Evolutionary conservation across 2,113 vertebrate species (phyloP).

Genomic region (Chiloscyllium plagiosum): DNA sequence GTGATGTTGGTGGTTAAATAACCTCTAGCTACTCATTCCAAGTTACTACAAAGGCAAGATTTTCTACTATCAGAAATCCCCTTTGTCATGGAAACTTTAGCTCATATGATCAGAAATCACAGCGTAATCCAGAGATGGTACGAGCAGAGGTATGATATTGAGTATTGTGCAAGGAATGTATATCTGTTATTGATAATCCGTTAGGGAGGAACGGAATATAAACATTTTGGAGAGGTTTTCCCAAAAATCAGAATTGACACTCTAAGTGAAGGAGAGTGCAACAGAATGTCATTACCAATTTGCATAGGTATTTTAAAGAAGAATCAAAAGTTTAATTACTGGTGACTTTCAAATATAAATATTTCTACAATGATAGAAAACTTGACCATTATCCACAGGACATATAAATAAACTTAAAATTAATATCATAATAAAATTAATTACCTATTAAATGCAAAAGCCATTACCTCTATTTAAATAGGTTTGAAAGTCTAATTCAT

Average conservation of each 20-base stretch:
- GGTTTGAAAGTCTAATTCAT: not conserved
- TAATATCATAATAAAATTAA: not conserved
- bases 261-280: too few species aligned
- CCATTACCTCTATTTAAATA: not conserved
- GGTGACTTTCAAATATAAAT: not conserved
- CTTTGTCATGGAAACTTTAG: not conserved
- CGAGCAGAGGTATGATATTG: not conserved
- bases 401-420: not conserved
- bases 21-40: not conserved
- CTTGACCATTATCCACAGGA: not conserved
- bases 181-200: not conserved
- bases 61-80: not conserved
- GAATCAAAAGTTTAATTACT: not conserved
- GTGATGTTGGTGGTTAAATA: not conserved
- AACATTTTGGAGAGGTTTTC: not conserved
- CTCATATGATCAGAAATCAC: not conserved
- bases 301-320: not conserved
- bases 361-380: not conserved
- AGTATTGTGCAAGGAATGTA: not conserved
- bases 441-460: not conserved
- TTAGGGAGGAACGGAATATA: not conserved
- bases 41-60: not conserved
- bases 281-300: not conserved
- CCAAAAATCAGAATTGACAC: not conserved
- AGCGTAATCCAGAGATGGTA: not conserved